Evolutionary conservation across 2,113 vertebrate genomes (phyloP).

Genomic region (Otolemur garnettii): DNA sequence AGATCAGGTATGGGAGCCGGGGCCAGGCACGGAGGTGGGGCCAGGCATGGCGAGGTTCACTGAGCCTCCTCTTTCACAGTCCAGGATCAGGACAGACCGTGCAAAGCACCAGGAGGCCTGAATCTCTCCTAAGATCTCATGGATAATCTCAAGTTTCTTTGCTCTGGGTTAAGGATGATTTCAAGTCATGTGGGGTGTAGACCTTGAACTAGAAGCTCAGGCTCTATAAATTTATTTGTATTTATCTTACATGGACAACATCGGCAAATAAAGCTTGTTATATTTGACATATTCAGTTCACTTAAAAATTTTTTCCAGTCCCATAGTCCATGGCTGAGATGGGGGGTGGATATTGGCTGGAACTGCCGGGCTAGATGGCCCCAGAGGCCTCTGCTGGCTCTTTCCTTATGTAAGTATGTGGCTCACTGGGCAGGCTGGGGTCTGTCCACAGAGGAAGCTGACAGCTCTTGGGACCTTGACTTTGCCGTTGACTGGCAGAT

Average conservation of each 20-base stretch:
- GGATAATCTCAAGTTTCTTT: constrained; percentile 20
- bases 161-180: constrained; percentile 50
- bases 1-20: too few relatives aligned
- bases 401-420: constrained; percentile 45
- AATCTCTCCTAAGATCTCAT: neutral
- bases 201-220: neutral
- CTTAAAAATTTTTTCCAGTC: neutral
- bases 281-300: constrained; percentile 53
- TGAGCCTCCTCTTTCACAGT: too few relatives aligned
- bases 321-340: neutral
- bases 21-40: too few relatives aligned
- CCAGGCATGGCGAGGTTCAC: too few relatives aligned
- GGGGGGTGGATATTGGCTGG: neutral
- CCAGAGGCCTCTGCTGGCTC: constrained; percentile 29
- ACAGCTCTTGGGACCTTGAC: constrained; percentile 45
- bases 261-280: neutral
- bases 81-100: too few relatives aligned
- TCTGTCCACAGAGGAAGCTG: constrained; percentile 31
- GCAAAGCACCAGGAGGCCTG: too few relatives aligned
- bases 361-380: neutral
- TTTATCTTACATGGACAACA: neutral
- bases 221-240: neutral
- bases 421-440: constrained; percentile 24
- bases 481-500: constrained; percentile 27
- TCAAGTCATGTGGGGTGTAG: neutral